Percentiles rank a stretch among this genome's conserved stretches.
Conservation (phyloP, 2,113 vertebrate genomes). For the Phainopepla nitens region DNA sequence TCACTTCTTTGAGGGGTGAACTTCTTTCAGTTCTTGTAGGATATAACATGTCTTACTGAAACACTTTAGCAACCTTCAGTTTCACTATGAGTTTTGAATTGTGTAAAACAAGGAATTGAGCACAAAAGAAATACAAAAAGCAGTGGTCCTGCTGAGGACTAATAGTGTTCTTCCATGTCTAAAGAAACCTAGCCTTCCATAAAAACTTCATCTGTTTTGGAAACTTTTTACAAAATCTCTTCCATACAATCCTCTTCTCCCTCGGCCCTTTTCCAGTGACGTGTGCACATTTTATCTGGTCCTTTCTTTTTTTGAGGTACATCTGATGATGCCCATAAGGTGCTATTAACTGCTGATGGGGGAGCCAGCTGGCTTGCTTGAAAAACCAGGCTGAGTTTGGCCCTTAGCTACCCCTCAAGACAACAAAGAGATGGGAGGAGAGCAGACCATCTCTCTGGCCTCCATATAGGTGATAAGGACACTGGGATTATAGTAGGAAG, state of each 20-base stretch:
- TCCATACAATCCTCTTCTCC: background rate
- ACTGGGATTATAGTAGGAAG: constrained; percentile 20
- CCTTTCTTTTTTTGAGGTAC: background rate
- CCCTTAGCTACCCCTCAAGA: background rate
- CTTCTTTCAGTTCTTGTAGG: background rate
- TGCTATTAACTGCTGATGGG: background rate
- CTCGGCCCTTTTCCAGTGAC: background rate
- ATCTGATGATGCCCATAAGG: rapidly evolving
- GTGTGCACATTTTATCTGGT: background rate
- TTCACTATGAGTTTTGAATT: background rate
- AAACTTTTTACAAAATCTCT: background rate
- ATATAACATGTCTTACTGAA: background rate
- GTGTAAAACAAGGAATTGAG: background rate
- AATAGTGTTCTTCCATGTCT: background rate
- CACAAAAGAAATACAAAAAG: background rate
- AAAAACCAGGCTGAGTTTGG: background rate
- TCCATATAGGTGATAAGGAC: background rate
- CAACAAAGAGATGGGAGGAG: background rate
- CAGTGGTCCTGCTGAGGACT: background rate
- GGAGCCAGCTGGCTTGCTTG: background rate
- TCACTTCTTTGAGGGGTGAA: background rate
- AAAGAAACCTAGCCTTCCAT: background rate
- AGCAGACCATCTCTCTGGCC: background rate
- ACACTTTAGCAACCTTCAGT: background rate
- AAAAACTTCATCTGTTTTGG: background rate